A percentile compares a stretch with the other conserved stretches of the same genome.
Conservation (phyloP, 1,140 invertebrate species). For the Drosophila fuyamai region DNA sequence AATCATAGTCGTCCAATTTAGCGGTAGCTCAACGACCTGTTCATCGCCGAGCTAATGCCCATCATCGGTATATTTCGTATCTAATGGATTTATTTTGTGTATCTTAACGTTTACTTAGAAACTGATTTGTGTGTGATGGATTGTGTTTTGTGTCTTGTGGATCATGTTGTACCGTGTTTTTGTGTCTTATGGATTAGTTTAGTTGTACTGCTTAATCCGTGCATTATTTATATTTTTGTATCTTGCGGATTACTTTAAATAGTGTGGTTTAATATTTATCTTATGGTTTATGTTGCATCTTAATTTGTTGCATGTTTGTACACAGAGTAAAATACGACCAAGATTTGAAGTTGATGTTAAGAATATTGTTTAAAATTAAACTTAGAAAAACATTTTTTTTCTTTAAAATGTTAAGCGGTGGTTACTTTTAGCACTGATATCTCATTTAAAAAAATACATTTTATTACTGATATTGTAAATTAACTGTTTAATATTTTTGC, state of each 20-base stretch:
- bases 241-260: neutral
- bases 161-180: conserved; percentile 1
- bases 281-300: neutral
- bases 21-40: conserved; percentile 57
- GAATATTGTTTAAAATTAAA: too few relatives aligned
- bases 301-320: neutral
- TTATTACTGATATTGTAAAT: neutral
- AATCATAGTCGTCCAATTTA: conserved; percentile 30
- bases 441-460: neutral
- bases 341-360: neutral
- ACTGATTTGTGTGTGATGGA: too few relatives aligned
- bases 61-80: conserved; percentile 3
- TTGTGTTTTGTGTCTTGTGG: conserved; percentile 17
- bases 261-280: neutral
- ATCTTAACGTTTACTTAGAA: conserved; percentile 23
- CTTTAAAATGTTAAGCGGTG: too few relatives aligned
- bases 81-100: conserved; percentile 13
- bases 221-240: too few relatives aligned
- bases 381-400: too few relatives aligned
- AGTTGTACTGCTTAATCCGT: too few relatives aligned
- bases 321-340: neutral
- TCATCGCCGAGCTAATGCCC: conserved; percentile 21
- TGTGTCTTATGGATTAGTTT: conserved; percentile 6
- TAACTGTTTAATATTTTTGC: neutral
- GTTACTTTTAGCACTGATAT: too few relatives aligned